Base-by-base conservation (phyloP, 2,797 vertebrate genomes). In the Oreochromis grahami region DNA sequence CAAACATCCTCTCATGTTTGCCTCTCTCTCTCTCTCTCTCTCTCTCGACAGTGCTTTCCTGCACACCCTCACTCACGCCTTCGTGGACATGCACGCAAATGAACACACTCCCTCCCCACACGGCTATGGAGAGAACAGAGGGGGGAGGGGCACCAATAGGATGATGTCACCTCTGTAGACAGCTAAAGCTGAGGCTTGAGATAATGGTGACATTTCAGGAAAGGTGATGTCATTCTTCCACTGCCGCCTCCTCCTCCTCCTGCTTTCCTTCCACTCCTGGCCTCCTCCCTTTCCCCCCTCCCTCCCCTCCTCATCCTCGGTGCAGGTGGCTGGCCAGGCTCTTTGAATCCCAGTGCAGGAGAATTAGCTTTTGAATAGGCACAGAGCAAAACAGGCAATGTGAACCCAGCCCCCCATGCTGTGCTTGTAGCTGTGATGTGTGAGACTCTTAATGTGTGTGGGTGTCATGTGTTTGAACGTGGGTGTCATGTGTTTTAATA, bases 161-260 rank as follows among this genome's bases (percentile, higher is more conserved):
- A 95, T 96, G 95, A 96, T 96, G 95, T 96, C 95, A 96, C 90
- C 94, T 82, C 90, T 92, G 89, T 90, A 92, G 93, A 92, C 88
- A 74, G 94, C 91, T 63, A 91, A 88, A 95, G 93, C 95, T 70
- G 79, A 85, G 90, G 94, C 91, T 94, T 94, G 94, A 95, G 95
- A 95, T 96, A 95, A 96, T 96, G 93, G 94, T 95, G 94, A 96
- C 94, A 95, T 95, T 95, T 95, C 93, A 92, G 94, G 90, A 87
- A 79, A 94, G 94, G 92, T 96, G 95, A 96, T 96, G 96, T 96
- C 96, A 96, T 95, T 93, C 92, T 94, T 93, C 85, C 86, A 93
- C 88, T 81, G 80, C 88, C 78, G 38, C 88, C 91, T 85, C 89
- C 89, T 26, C 87, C 88, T 77, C 78, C 88, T 77, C 77, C 82